Evolutionary conservation across 1,140 invertebrate species (phyloP), one percentile per base, ranked within the genome.

Genomic region (Ganaspis sp.): DNA sequence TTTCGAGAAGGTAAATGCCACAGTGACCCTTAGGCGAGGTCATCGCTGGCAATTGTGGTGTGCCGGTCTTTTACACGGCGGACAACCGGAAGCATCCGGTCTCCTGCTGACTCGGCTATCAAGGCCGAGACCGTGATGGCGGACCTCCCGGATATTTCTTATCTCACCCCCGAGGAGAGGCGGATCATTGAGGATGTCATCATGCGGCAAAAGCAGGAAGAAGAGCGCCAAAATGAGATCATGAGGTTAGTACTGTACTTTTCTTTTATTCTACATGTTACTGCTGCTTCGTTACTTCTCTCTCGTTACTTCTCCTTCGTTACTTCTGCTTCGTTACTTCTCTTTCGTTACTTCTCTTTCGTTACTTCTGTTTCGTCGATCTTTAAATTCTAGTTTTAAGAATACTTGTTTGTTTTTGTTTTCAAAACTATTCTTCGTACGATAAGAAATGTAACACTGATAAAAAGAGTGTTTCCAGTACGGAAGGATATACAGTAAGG

Each of bases 151-250:
- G 98, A 99, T 94, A 94, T 99, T 86, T 99, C 97, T 88, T 98
- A 99, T 92, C 95, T 99, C 87, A 99, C 97, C 85, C 96, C 97
- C 86, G 98, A 99, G 92, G 98, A 99, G 93, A 94, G 98, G 89
- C 95, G 95, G 92, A 98, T 99, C 93, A 99, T 99, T 91, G 97
- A 99, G 92, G 95, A 95, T 86, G 98, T 99, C 84, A 96, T 99
- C 92, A 94, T 97, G 93, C 93, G 98, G 80, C 98, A 99, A 92
- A 96, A 96, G 91, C 96, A 98, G 90, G 98, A 99, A 93, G 98
- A 99, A 92, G 96, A 98, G 89, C 94, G 96, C 83, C 98, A 99
- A 91, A 95, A 96, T 89, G 96, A 98, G 91, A 96, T 98, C 90
- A 96, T 98, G 94, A 97, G 96, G 97, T 98, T 78, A 72, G 58